A percentile compares a stretch with the other conserved stretches of the same genome.
Evolutionary conservation across 2,797 vertebrate species (phyloP).

Genomic region (Knipowitschia caucasica): DNA sequence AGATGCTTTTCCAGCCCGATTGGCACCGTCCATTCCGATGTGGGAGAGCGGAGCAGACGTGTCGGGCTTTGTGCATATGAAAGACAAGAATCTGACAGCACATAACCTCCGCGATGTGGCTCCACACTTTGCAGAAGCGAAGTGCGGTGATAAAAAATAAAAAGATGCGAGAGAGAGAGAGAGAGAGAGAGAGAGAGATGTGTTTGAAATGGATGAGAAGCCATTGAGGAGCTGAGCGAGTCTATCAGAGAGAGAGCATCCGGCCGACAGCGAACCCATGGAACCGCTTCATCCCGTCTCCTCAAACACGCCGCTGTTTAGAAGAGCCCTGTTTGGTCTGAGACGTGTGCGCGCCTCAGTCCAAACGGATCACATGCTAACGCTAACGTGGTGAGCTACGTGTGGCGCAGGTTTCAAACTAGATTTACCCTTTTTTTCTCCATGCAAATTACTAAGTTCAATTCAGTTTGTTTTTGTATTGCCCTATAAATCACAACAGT

Average conservation of each 20-base stretch:
- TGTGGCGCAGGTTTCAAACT: no score
- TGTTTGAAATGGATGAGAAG: conserved; percentile 10
- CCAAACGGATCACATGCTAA: no score
- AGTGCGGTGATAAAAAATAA: conserved; percentile 1
- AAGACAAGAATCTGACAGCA: conserved; percentile 3
- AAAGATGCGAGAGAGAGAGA: no score
- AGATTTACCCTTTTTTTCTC: no score
- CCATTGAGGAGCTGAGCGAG: conserved; percentile 7
- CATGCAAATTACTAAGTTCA: no score
- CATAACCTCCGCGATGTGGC: not conserved
- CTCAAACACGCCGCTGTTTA: not conserved
- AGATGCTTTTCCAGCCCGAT: not conserved
- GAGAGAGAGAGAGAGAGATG: no score
- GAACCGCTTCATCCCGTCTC: not conserved
- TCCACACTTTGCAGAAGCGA: conserved; percentile 4
- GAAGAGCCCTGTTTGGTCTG: not conserved
- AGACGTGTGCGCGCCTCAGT: no score
- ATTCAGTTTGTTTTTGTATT: no score
- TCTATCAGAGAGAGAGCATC: not conserved
- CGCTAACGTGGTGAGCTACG: no score
- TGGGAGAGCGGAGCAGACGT: not conserved
- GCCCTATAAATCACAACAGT: no score
- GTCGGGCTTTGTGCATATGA: conserved; percentile 8
- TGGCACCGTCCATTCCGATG: not conserved
- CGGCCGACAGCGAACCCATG: not conserved